A percentile compares a stretch with the other conserved stretches of the same genome.
Evolutionary conservation across 1,140 invertebrate genomes (phyloP).

Genomic region (Anoplolepis gracilipes): DNA sequence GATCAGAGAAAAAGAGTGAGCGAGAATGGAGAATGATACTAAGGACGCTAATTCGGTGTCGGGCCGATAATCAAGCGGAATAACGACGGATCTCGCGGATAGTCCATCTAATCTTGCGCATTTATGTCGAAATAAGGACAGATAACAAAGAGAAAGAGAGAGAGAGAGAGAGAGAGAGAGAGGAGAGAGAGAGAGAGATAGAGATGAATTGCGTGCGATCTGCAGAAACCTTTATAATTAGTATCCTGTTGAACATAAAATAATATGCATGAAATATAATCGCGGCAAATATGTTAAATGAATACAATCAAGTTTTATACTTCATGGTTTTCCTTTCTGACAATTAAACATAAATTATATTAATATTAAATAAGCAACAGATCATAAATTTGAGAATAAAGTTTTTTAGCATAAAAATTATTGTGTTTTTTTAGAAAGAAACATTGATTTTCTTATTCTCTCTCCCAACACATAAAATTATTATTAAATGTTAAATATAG

Average conservation of each 20-base stretch:
- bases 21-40: slow-evolving; percentile 24
- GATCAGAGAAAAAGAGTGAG: background rate
- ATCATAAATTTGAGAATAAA: background rate
- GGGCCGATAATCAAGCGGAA: slow-evolving; percentile 61
- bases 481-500: background rate
- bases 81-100: slow-evolving; percentile 36
- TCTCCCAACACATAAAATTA: background rate
- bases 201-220: background rate
- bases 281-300: slow-evolving; percentile 8
- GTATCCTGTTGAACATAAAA: slow-evolving; percentile 28
- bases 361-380: background rate
- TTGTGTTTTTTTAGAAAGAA: background rate
- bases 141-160: background rate
- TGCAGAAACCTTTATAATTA: slow-evolving; percentile 27
- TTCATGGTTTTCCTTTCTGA: background rate
- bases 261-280: slow-evolving; percentile 50
- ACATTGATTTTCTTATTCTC: background rate
- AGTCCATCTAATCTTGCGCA: slow-evolving; percentile 43
- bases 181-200: background rate
- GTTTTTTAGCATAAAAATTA: background rate
- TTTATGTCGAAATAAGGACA: slow-evolving; percentile 44
- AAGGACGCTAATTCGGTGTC: slow-evolving; percentile 52
- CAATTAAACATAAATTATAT: slow-evolving; percentile 8
- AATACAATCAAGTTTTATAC: slow-evolving; percentile 5
- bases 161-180: background rate